Conservation (phyloP, 2,888 invertebrate species). For the Tipula unca region DNA sequence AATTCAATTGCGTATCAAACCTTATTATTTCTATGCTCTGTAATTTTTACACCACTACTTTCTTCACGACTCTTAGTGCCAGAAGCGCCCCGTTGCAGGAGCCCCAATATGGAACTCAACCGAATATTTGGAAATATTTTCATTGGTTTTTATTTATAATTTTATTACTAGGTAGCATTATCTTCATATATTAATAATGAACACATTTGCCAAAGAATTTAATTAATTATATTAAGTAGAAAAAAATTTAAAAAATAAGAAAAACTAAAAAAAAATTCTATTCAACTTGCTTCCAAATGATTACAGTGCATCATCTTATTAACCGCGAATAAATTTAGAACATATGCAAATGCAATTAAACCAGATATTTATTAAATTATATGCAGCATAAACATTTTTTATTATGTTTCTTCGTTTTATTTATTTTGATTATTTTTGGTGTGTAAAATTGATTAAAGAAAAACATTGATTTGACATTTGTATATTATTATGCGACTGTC, state of each 20-base stretch:
- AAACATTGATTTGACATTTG: too few relatives aligned
- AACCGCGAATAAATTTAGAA: not conserved
- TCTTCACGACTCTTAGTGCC: not conserved
- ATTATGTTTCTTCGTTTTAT: not conserved
- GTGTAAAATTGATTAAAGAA: not conserved
- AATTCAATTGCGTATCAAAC: not conserved
- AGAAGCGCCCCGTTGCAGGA: not conserved
- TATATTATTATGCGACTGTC: too few relatives aligned
- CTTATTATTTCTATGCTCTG: not conserved
- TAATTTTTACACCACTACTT: not conserved
- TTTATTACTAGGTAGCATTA: not conserved
- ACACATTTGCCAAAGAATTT: not conserved
- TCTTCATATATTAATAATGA: not conserved
- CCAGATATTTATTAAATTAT: not conserved
- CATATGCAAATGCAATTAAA: not conserved
- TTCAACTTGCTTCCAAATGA: not conserved
- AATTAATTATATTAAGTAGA: not conserved
- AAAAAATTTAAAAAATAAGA: not conserved
- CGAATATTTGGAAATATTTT: slow-evolving; percentile 17
- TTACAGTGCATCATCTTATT: not conserved
- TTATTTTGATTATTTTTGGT: not conserved
- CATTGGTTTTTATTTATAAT: not conserved
- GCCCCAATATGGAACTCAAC: slow-evolving; percentile 15
- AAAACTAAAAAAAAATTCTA: too few relatives aligned
- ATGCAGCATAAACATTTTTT: not conserved